These are phyloP conservation scores for Vesta saturnalis DNA, from an alignment of 2,888 invertebrate genomes.

Conservation along the genomic window DNA sequence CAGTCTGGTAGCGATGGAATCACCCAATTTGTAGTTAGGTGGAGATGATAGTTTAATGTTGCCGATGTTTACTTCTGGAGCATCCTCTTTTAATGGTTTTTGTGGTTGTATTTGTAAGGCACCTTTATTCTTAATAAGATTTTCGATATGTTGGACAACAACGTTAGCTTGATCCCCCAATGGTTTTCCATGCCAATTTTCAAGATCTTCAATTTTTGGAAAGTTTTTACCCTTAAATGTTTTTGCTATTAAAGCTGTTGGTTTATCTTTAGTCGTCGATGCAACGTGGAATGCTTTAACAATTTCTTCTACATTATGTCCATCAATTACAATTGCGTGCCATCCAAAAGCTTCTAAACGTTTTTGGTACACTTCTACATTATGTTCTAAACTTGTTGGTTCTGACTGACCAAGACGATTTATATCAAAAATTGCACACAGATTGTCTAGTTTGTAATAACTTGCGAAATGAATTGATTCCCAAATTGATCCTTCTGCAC, in stretches of 20 bases:
- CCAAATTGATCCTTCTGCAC: conserved; percentile 98
- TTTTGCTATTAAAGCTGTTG: conserved; percentile 94
- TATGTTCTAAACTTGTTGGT: conserved; percentile 92
- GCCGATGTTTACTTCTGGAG: conserved; percentile 77
- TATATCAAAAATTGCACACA: conserved; percentile 96
- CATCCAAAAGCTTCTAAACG: conserved; percentile 92
- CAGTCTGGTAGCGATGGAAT: conserved; percentile 85
- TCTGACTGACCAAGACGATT: conserved; percentile 98
- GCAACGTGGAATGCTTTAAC: conserved; percentile 90
- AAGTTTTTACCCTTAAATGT: conserved; percentile 95
- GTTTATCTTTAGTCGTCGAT: conserved; percentile 76
- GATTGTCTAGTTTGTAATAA: conserved; percentile 94
- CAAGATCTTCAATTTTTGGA: conserved; percentile 88
- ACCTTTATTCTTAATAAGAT: conserved; percentile 74
- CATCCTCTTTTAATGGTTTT: conserved; percentile 73
- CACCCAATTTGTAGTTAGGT: conserved; percentile 83
- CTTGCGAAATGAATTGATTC: conserved; percentile 96
- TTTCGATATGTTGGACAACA: conserved; percentile 73
- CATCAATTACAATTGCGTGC: conserved; percentile 92
- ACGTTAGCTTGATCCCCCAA: conserved; percentile 83
- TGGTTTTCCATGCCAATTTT: conserved; percentile 99
- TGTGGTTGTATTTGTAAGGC: conserved; percentile 70
- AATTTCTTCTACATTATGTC: conserved; percentile 93
- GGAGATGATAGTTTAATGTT: conserved; percentile 79
- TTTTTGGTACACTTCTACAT: conserved; percentile 86